phyloP scores from a whole-genome alignment of 2,797 vertebrate genomes.

The Numenius phaeopus region DNA sequence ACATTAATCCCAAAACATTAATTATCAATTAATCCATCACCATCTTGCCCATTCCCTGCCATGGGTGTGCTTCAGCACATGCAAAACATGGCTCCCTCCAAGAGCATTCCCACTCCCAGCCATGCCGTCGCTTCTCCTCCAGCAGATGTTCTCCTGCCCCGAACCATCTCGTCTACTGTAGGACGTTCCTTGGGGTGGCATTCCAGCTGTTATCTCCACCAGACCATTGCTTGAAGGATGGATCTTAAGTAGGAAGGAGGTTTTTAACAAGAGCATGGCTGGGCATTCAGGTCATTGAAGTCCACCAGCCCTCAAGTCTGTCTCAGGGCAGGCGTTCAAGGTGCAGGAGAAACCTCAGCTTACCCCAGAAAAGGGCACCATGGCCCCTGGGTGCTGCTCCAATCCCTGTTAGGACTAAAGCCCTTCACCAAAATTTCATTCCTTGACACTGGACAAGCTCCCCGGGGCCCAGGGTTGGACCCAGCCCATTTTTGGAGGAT shows the following conservation, averaged over 20 bases:
- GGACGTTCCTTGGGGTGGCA: accelerated
- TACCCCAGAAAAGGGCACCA: not conserved
- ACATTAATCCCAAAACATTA: not conserved
- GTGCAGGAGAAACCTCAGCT: not conserved
- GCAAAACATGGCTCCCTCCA: not conserved
- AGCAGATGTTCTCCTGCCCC: not conserved
- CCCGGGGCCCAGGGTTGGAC: not conserved
- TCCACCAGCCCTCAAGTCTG: accelerated
- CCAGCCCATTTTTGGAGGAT: not conserved
- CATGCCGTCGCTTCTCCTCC: accelerated
- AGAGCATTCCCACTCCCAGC: accelerated
- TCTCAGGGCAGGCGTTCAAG: not conserved
- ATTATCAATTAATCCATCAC: not conserved
- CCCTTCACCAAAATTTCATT: not conserved
- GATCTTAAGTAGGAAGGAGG: not conserved
- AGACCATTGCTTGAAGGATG: accelerated
- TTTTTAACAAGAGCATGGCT: not conserved
- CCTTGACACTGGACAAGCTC: accelerated
- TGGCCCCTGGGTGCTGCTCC: not conserved
- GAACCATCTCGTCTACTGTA: accelerated
- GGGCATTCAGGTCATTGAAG: accelerated
- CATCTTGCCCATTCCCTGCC: not conserved
- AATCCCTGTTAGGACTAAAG: not conserved
- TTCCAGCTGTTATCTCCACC: not conserved
- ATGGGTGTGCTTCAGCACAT: accelerated